Evolutionary conservation across 1,140 invertebrate species (phyloP).

Genomic region (Diploscapter pachys): DNA sequence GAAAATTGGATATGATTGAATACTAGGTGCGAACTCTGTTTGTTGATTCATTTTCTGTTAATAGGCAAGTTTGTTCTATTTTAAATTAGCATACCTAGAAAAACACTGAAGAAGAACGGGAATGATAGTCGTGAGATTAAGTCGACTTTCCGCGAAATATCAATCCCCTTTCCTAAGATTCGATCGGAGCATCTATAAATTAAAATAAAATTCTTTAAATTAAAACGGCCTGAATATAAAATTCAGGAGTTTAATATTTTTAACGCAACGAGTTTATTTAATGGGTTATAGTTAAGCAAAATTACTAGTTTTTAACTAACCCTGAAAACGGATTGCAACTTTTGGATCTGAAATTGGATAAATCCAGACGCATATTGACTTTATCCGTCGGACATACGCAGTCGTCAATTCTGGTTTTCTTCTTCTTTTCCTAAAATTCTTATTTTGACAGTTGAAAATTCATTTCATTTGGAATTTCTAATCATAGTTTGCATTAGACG

Average conservation of each 20-base stretch:
- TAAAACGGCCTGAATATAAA: conserved; percentile 7
- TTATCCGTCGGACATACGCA: conserved; percentile 31
- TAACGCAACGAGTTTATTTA: not conserved
- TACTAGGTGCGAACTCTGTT: too few relatives aligned
- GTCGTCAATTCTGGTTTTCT: conserved; percentile 31
- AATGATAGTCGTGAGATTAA: conserved; percentile 47
- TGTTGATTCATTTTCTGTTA: too few relatives aligned
- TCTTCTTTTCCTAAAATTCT: conserved; percentile 25
- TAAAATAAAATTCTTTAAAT: conserved; percentile 32
- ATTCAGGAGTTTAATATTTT: conserved; percentile 7
- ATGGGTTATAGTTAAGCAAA: too few relatives aligned
- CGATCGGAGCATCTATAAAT: not conserved
- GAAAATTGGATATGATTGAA: too few relatives aligned
- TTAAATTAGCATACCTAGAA: conserved; percentile 24
- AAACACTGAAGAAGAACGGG: conserved; percentile 40
- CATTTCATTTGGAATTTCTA: not conserved
- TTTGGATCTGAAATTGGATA: conserved; percentile 18
- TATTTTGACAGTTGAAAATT: not conserved
- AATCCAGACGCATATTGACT: conserved; percentile 23
- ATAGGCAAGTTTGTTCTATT: too few relatives aligned
- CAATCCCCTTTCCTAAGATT: conserved; percentile 34
- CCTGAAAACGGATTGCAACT: conserved; percentile 11
- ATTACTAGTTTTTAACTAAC: not conserved
- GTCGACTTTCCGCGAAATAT: conserved; percentile 51
- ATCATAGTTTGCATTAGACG: not conserved